phyloP scores from a whole-genome alignment of 2,797 vertebrate genomes.

The Etheostoma nigrum region DNA sequence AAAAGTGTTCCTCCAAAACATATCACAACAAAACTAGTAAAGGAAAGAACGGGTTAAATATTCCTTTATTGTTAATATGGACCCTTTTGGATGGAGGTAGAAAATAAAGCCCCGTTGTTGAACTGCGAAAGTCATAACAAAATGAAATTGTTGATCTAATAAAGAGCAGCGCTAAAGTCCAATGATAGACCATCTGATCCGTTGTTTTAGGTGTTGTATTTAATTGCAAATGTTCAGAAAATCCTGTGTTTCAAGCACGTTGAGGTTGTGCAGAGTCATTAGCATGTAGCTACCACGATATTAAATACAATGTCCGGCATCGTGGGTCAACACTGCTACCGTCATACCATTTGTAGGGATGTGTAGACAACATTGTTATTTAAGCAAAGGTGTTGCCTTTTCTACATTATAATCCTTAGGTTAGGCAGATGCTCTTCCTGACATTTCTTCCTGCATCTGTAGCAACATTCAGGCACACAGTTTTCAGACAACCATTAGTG shows the following conservation, averaged over 20 bases:
- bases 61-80: rapidly evolving
- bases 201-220: not conserved
- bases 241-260: not conserved
- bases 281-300: not conserved
- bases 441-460: not conserved
- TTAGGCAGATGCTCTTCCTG: not conserved
- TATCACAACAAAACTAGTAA: rapidly evolving
- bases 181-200: not conserved
- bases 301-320: not conserved
- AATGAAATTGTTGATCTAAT: not conserved
- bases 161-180: not conserved
- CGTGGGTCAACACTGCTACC: not conserved
- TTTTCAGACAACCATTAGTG: constrained; percentile 5
- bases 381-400: constrained; percentile 17
- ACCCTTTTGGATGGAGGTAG: not conserved
- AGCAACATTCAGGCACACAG: not conserved
- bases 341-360: not conserved
- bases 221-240: not conserved
- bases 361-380: not conserved
- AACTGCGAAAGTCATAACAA: constrained; percentile 17
- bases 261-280: constrained; percentile 5
- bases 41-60: rapidly evolving
- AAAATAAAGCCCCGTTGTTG: not conserved
- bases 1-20: not conserved
- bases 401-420: not conserved